These are phyloP conservation scores for Carollia perspicillata DNA, from an alignment of 2,113 vertebrate genomes.

Conservation along the genomic window DNA sequence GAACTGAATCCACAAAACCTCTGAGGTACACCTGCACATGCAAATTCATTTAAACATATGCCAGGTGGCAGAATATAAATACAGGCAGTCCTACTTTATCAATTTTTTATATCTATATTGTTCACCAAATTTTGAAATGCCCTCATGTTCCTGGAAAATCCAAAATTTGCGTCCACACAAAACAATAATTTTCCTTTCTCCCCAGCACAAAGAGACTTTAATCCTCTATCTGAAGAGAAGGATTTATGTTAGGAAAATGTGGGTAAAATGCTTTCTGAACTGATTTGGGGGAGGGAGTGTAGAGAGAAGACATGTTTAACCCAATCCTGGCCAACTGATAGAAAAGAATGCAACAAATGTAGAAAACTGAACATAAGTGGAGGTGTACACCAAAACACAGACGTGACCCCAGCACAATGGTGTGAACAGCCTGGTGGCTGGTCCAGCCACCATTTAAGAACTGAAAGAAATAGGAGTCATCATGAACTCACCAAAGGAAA, in stretches of 20 bases:
- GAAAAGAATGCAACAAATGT: neutral
- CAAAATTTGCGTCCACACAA: too few species aligned
- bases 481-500: neutral
- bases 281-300: neutral
- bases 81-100: too few species aligned
- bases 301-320: neutral
- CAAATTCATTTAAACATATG: too few species aligned
- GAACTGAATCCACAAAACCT: too few species aligned
- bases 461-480: neutral
- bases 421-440: neutral
- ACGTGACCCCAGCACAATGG: neutral
- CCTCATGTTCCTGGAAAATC: too few species aligned
- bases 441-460: neutral
- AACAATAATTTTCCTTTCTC: too few species aligned
- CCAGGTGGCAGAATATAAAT: too few species aligned
- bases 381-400: neutral
- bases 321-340: neutral
- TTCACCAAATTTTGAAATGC: too few species aligned
- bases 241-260: slow-evolving; percentile 54
- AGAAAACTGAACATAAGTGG: neutral
- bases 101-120: too few species aligned
- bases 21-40: too few species aligned
- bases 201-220: neutral
- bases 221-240: neutral
- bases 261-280: slow-evolving; percentile 4